These are phyloP conservation scores for Drosophila differens DNA, from an alignment of 2,888 invertebrate species.

Conservation along the genomic window DNA sequence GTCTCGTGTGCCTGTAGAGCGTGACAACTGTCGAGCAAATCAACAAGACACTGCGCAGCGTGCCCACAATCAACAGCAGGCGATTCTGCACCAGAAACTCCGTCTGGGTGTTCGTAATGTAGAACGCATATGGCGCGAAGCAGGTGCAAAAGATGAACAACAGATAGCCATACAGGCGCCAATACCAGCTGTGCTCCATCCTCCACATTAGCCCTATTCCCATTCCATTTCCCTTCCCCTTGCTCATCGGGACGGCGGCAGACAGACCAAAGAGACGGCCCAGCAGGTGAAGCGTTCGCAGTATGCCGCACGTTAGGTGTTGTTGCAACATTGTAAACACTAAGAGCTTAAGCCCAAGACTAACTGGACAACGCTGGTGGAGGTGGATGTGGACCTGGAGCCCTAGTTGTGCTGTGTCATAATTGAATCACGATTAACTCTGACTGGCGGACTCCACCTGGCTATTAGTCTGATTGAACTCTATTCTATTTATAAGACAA, in stretches of 20 bases:
- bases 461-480: constrained; percentile 76
- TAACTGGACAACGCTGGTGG: constrained; percentile 4
- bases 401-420: constrained; percentile 35
- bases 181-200: constrained; percentile 20
- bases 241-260: constrained; percentile 20
- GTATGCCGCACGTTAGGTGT: constrained; percentile 19
- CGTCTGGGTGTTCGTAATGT: constrained; percentile 57
- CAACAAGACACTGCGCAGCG: constrained; percentile 65
- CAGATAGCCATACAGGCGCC: constrained; percentile 59
- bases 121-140: constrained; percentile 56
- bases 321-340: constrained; percentile 29
- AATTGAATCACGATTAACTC: constrained; percentile 53
- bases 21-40: constrained; percentile 60
- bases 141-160: constrained; percentile 40
- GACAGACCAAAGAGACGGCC: constrained; percentile 50
- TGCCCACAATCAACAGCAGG: constrained; percentile 72
- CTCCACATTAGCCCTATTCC: background rate
- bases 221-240: background rate
- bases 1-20: constrained; percentile 62
- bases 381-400: too few species aligned
- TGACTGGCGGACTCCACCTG: background rate
- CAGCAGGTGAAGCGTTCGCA: constrained; percentile 48
- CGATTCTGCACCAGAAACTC: constrained; percentile 65
- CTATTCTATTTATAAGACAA: constrained; percentile 49
- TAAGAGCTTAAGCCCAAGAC: constrained; percentile 20